Evolutionary conservation across 2,888 invertebrate species (phyloP).

Genomic region (Hofmannophila pseudospretella): DNA sequence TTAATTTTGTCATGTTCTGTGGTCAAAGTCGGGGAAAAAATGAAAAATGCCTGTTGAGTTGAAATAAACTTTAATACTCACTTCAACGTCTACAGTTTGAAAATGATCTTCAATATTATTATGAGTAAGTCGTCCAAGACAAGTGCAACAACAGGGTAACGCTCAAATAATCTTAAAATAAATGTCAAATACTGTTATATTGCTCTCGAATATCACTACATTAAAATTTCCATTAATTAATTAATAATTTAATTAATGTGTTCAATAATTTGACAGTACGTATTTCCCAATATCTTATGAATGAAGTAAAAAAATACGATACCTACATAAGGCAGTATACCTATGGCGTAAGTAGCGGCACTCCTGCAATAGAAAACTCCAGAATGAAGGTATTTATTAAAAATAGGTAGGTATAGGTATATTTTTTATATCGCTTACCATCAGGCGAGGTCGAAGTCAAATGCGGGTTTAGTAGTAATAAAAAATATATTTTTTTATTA

Average conservation of each 20-base stretch:
- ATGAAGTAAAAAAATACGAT: too few relatives aligned
- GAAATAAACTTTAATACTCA: slow-evolving; percentile 71
- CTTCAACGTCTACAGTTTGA: slow-evolving; percentile 61
- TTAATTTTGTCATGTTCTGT: too few relatives aligned
- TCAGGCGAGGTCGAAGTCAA: too few relatives aligned
- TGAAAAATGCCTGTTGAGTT: slow-evolving; percentile 46
- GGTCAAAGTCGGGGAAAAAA: too few relatives aligned
- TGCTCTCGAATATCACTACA: slow-evolving; percentile 54
- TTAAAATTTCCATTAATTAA: slow-evolving; percentile 7
- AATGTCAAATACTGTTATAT: slow-evolving; percentile 51
- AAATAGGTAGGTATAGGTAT: too few relatives aligned
- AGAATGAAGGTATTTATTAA: too few relatives aligned
- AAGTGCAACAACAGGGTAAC: slow-evolving; percentile 28
- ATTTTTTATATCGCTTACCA: too few relatives aligned
- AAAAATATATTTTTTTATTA: too few relatives aligned
- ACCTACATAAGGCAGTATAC: too few relatives aligned
- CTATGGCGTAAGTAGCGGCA: too few relatives aligned
- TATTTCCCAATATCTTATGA: neutral
- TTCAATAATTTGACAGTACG: slow-evolving; percentile 1
- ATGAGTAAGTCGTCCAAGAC: slow-evolving; percentile 27
- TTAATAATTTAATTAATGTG: neutral
- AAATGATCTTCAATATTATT: slow-evolving; percentile 31
- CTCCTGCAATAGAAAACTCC: too few relatives aligned
- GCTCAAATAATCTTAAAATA: slow-evolving; percentile 9
- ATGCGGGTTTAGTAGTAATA: too few relatives aligned